These are phyloP conservation scores for Anastatus disparis DNA, from an alignment of 1,140 invertebrate species.

Conservation along the genomic window DNA sequence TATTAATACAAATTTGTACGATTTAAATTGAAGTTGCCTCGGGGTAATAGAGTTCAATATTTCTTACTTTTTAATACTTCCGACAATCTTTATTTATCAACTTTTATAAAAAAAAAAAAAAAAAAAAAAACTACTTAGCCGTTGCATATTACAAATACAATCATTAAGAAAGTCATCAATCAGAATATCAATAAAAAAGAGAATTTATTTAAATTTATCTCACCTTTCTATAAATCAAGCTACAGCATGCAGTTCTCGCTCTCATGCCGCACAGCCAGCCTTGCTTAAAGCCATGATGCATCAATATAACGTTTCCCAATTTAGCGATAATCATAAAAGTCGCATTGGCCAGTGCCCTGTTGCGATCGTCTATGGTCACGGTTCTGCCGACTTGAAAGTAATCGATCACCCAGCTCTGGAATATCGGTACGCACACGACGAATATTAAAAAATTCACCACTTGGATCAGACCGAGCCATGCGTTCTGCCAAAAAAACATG, in stretches of 20 bases:
- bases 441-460: constrained; percentile 52
- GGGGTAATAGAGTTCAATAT: no score
- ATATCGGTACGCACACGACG: constrained; percentile 64
- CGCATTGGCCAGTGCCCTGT: constrained; percentile 59
- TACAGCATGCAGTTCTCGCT: constrained; percentile 70
- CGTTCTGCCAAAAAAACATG: constrained; percentile 63
- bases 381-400: constrained; percentile 62
- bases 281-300: constrained; percentile 64
- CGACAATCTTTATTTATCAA: no score
- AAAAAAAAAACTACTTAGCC: no score
- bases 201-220: no score
- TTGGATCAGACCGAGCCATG: constrained; percentile 59
- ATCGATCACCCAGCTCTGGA: constrained; percentile 67
- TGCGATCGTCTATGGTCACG: constrained; percentile 39
- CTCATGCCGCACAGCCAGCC: constrained; percentile 71
- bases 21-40: no score
- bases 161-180: no score
- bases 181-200: no score
- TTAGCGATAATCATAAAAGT: constrained; percentile 54
- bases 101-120: no score
- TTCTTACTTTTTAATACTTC: no score
- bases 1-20: no score
- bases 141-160: no score
- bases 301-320: constrained; percentile 52
- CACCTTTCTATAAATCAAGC: constrained; percentile 75